Conservation (phyloP, 1,140 invertebrate species). For the Doryteuthis pealeii region DNA sequence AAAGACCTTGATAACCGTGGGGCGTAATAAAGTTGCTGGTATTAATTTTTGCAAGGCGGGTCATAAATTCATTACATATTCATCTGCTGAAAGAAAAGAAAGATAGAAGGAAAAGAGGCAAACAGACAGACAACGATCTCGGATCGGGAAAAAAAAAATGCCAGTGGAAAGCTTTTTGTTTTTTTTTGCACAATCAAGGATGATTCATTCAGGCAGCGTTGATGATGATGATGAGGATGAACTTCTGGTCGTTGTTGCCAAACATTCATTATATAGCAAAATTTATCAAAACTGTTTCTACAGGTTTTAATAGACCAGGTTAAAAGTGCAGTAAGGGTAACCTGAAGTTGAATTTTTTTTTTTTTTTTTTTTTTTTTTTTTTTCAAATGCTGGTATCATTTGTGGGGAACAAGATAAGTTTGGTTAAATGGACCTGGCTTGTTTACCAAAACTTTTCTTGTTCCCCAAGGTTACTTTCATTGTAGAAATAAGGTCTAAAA, state of each 20-base stretch:
- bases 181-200: neutral
- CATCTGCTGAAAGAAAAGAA: neutral
- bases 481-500: no score
- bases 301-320: no score
- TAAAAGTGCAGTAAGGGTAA: no score
- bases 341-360: no score
- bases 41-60: neutral
- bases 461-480: no score
- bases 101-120: neutral
- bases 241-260: neutral
- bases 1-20: slow-evolving; percentile 60
- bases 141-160: neutral
- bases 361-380: no score
- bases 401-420: no score
- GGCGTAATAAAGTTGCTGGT: slow-evolving; percentile 2
- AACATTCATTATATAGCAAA: neutral
- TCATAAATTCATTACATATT: neutral
- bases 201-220: neutral
- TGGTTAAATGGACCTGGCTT: no score
- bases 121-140: neutral
- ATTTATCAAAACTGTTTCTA: no score
- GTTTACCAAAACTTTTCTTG: no score
- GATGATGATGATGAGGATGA: neutral
- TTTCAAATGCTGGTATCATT: no score
- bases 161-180: neutral